phyloP scores from a whole-genome alignment of 2,888 invertebrate species.

The Drosophila cyrtoloma region DNA sequence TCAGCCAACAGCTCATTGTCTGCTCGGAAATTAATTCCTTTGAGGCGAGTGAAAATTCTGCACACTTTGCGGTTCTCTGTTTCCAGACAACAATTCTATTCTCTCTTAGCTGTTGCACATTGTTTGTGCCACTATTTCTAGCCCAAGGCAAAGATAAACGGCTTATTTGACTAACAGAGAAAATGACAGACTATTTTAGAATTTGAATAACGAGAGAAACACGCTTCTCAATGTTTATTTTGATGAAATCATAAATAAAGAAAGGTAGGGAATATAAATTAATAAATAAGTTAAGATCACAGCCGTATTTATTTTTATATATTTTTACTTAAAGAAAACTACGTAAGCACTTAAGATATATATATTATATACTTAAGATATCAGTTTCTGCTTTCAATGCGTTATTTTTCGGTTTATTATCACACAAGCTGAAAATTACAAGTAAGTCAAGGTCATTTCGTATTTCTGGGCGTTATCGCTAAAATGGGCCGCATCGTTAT shows the following conservation, averaged over 20 bases:
- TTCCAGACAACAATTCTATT: conserved; percentile 29
- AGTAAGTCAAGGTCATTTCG: conserved; percentile 3
- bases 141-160: conserved; percentile 4
- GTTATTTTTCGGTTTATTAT: background rate
- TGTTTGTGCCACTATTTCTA: conserved; percentile 23
- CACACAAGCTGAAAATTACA: background rate
- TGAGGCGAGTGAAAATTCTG: conserved; percentile 45
- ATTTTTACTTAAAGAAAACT: background rate
- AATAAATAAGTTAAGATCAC: background rate
- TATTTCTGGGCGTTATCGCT: conserved; percentile 18
- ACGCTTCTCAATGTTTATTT: background rate
- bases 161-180: background rate
- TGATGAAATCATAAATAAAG: background rate
- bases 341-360: background rate
- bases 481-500: background rate
- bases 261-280: background rate
- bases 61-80: conserved; percentile 45
- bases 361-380: background rate
- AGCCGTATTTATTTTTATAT: background rate
- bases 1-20: conserved; percentile 49
- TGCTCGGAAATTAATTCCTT: conserved; percentile 52
- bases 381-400: background rate
- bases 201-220: background rate
- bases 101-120: conserved; percentile 14
- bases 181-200: background rate